Evolutionary conservation across 2,797 vertebrate species (phyloP).

Genomic region (Arnoldichthys spilopterus): DNA sequence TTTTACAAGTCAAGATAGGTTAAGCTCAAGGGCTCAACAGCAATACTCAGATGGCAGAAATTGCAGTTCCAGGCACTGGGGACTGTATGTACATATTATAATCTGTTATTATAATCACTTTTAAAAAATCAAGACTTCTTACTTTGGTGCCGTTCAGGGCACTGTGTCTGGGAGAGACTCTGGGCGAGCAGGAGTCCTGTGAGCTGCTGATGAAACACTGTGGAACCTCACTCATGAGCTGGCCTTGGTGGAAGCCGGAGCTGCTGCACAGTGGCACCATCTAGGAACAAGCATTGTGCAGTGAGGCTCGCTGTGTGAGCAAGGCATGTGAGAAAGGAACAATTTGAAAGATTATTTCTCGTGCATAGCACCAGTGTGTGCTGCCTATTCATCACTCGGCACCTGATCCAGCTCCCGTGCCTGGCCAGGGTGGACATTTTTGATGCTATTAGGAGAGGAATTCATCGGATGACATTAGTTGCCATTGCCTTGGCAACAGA

Average conservation of each 20-base stretch:
- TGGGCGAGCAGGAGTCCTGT: constrained; percentile 68
- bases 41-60: neutral
- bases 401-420: constrained; percentile 58
- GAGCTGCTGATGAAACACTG: constrained; percentile 79
- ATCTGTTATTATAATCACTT: too few relatives aligned
- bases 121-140: constrained; percentile 32
- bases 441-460: constrained; percentile 63
- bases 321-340: neutral
- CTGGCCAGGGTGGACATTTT: constrained; percentile 54
- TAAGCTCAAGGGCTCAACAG: neutral
- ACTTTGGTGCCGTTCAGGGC: constrained; percentile 83
- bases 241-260: constrained; percentile 67
- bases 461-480: constrained; percentile 60
- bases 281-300: constrained; percentile 69
- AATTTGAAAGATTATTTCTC: neutral
- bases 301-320: neutral
- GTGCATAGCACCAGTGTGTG: constrained; percentile 22
- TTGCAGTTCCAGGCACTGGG: neutral
- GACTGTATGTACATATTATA: too few relatives aligned
- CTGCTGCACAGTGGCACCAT: constrained; percentile 72
- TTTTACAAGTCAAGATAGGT: neutral
- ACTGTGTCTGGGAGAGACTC: constrained; percentile 65
- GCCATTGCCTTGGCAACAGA: constrained; percentile 61
- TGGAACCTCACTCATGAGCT: constrained; percentile 68
- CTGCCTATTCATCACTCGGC: constrained; percentile 59